These are phyloP conservation scores for Picus viridis DNA, from an alignment of 2,797 vertebrate species.

Conservation along the genomic window DNA sequence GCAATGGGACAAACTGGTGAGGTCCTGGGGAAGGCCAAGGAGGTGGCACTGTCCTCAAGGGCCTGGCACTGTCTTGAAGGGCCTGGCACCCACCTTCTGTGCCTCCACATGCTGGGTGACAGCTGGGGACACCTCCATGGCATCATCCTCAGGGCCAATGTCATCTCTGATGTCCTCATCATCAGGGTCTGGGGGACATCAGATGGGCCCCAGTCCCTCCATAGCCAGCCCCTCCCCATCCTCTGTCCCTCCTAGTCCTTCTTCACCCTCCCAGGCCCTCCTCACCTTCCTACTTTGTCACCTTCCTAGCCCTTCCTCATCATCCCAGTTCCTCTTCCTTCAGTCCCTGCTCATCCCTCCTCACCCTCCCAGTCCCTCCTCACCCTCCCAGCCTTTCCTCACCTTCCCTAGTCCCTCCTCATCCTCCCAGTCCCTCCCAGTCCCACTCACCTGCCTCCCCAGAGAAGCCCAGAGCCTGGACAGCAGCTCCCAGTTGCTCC, in stretches of 20 bases:
- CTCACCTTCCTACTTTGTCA: no score
- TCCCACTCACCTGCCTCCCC: slow-evolving; percentile 62
- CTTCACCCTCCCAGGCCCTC: no score
- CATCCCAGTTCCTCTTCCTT: no score
- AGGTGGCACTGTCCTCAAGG: neutral
- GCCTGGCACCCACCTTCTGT: slow-evolving; percentile 74
- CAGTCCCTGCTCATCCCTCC: no score
- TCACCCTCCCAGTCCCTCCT: no score
- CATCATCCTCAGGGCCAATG: slow-evolving; percentile 36
- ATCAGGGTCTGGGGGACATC: neutral
- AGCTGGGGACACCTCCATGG: slow-evolving; percentile 29
- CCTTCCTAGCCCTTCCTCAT: no score
- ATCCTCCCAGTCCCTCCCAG: no score
- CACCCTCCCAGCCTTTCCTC: no score
- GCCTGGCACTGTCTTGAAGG: neutral
- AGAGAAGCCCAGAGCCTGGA: neutral
- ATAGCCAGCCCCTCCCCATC: no score
- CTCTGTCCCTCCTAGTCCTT: neutral
- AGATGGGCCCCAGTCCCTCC: no score
- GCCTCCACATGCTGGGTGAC: slow-evolving; percentile 63
- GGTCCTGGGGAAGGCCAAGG: neutral
- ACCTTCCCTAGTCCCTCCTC: no score
- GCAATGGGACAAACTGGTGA: neutral
- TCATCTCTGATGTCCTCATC: neutral
- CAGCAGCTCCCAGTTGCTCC: neutral